A percentile compares a stretch with the other conserved stretches of the same genome.
Evolutionary conservation across 2,888 invertebrate species (phyloP).

Genomic region (Drosophila kanekoi): DNA sequence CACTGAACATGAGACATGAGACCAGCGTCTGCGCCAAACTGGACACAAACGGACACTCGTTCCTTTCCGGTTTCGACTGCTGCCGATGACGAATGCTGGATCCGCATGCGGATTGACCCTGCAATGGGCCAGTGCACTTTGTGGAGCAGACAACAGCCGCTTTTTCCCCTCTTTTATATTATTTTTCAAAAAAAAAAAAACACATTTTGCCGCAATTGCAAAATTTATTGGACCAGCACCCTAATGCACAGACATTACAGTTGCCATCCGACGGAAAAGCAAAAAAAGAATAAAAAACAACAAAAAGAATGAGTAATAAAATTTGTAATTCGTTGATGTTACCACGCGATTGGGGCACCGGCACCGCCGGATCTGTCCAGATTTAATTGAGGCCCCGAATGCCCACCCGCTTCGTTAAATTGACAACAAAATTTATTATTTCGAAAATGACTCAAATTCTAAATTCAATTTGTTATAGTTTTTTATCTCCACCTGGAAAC

Average conservation of each 20-base stretch:
- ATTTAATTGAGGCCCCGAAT: conserved; percentile 17
- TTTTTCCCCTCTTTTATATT: neutral
- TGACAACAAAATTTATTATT: neutral
- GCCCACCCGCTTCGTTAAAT: conserved; percentile 10
- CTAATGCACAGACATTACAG: conserved; percentile 59
- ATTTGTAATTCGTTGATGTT: conserved; percentile 63
- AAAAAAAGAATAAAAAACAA: no score
- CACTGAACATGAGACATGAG: conserved; percentile 41
- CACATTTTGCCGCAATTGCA: conserved; percentile 38
- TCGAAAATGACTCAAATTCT: neutral
- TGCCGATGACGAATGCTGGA: conserved; percentile 43
- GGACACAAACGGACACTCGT: conserved; percentile 26
- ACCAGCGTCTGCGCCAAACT: conserved; percentile 16
- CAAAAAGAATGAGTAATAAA: conserved; percentile 74
- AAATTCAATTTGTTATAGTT: neutral
- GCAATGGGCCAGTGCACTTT: conserved; percentile 69
- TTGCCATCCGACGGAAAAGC: conserved; percentile 23
- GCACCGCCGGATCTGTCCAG: conserved; percentile 17
- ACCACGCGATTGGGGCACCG: conserved; percentile 60
- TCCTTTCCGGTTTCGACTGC: conserved; percentile 17
- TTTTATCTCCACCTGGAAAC: no score
- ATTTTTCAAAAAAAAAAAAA: conserved; percentile 15
- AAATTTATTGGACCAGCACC: conserved; percentile 69
- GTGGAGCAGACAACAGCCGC: conserved; percentile 20
- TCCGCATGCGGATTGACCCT: conserved; percentile 55